These are phyloP conservation scores for Ariopsis seemanni DNA, from an alignment of 2,113 vertebrate species.

Conservation along the genomic window DNA sequence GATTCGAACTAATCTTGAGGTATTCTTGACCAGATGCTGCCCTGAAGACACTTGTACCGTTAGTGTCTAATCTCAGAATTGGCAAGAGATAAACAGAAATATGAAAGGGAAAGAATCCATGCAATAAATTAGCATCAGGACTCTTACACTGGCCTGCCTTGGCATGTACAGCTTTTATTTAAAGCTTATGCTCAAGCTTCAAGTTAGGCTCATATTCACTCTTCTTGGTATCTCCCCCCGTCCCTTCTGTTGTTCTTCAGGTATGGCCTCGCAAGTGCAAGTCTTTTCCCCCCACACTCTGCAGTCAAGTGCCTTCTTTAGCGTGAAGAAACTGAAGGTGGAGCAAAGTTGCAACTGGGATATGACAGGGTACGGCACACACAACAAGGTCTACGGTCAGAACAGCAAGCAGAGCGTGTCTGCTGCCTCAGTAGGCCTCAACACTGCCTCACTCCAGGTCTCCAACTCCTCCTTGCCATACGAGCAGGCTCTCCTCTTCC, in stretches of 20 bases:
- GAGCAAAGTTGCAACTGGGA: constrained; percentile 96
- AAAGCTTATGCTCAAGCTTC: constrained; percentile 70
- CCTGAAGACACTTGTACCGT: constrained; percentile 28
- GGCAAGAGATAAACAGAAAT: constrained; percentile 23
- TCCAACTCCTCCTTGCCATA: constrained; percentile 88
- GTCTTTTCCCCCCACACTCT: constrained; percentile 96
- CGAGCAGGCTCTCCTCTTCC: constrained; percentile 97
- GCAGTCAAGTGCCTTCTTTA: constrained; percentile 99
- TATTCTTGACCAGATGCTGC: constrained; percentile 28
- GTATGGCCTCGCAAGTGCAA: constrained; percentile 99
- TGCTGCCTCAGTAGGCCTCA: constrained; percentile 84
- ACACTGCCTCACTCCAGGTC: constrained; percentile 87
- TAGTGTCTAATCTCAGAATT: constrained; percentile 32
- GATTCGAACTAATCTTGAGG: constrained; percentile 15
- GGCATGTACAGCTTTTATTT: constrained; percentile 71
- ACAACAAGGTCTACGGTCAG: constrained; percentile 95
- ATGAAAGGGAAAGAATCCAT: constrained; percentile 18
- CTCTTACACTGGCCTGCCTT: constrained; percentile 61
- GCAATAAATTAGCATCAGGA: constrained; percentile 41
- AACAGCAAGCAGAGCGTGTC: constrained; percentile 89
- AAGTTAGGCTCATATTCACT: constrained; percentile 63
- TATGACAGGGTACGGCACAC: constrained; percentile 99
- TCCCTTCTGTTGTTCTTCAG: constrained; percentile 67
- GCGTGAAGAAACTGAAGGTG: constrained; percentile 99
- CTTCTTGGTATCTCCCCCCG: constrained; percentile 31